Conservation (phyloP, 2,113 vertebrate genomes). For the Caloenas nicobarica region DNA sequence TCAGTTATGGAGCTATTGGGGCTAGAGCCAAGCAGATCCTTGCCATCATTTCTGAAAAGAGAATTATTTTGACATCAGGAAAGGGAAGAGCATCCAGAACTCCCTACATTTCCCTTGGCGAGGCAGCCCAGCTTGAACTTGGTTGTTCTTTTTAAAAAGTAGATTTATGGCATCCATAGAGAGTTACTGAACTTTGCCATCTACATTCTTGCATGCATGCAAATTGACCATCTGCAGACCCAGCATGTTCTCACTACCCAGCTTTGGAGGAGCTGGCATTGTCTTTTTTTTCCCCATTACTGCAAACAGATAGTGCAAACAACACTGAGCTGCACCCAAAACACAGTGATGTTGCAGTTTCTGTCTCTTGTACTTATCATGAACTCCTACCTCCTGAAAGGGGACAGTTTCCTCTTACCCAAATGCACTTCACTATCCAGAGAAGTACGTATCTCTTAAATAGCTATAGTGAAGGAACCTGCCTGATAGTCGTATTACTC, state of each 20-base stretch:
- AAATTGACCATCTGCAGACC: background rate
- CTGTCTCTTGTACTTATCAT: background rate
- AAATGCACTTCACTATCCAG: background rate
- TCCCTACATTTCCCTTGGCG: background rate
- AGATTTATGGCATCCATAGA: background rate
- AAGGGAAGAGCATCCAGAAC: background rate
- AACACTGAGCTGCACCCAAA: background rate
- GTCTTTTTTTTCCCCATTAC: rapidly evolving
- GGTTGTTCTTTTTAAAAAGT: background rate
- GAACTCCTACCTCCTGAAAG: background rate
- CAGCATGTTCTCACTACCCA: background rate
- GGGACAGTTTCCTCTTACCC: background rate
- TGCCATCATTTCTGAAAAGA: background rate
- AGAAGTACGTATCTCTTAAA: background rate
- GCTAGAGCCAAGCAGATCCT: background rate
- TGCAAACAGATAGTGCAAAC: background rate
- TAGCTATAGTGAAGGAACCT: background rate
- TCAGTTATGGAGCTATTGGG: background rate
- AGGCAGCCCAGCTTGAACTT: background rate
- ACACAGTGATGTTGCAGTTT: background rate
- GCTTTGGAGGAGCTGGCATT: background rate
- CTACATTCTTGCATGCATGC: background rate
- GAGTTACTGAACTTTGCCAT: background rate
- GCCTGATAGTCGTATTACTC: background rate
- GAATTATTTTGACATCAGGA: background rate